Evolutionary conservation across 2,888 invertebrate species (phyloP).

Genomic region (Antheraea assamensis): DNA sequence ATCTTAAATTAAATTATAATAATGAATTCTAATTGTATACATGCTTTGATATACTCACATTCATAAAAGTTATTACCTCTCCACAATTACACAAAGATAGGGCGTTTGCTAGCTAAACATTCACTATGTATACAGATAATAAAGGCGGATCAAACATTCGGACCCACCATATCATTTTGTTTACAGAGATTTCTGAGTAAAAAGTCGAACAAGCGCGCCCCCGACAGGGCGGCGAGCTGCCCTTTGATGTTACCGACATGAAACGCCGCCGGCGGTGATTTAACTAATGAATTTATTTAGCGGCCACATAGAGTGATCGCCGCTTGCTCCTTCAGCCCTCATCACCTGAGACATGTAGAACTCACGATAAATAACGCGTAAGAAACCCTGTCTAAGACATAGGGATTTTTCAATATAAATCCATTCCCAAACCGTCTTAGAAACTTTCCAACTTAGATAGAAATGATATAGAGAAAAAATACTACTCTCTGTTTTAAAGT

Average conservation of each 20-base stretch:
- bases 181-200: slow-evolving; percentile 81
- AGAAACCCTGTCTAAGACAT: slow-evolving; percentile 18
- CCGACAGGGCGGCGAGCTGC: slow-evolving; percentile 64
- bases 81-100: slow-evolving; percentile 67
- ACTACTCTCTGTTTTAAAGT: background rate
- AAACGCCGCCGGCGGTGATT: slow-evolving; percentile 82
- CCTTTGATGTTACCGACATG: slow-evolving; percentile 81
- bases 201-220: slow-evolving; percentile 76
- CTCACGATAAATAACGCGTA: slow-evolving; percentile 12
- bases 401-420: background rate
- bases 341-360: slow-evolving; percentile 28
- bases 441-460: background rate
- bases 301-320: slow-evolving; percentile 69
- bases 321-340: slow-evolving; percentile 43
- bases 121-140: slow-evolving; percentile 75
- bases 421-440: background rate
- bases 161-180: slow-evolving; percentile 80
- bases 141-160: slow-evolving; percentile 81
- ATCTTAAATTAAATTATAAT: background rate
- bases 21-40: slow-evolving; percentile 27
- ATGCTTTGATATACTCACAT: slow-evolving; percentile 35
- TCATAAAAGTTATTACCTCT: slow-evolving; percentile 58
- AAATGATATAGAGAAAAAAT: background rate
- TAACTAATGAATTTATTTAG: slow-evolving; percentile 84
- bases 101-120: slow-evolving; percentile 71